A percentile compares a stretch with the other conserved stretches of the same genome.
Conservation (phyloP, 2,797 vertebrate genomes). For the Crax fasciolata region DNA sequence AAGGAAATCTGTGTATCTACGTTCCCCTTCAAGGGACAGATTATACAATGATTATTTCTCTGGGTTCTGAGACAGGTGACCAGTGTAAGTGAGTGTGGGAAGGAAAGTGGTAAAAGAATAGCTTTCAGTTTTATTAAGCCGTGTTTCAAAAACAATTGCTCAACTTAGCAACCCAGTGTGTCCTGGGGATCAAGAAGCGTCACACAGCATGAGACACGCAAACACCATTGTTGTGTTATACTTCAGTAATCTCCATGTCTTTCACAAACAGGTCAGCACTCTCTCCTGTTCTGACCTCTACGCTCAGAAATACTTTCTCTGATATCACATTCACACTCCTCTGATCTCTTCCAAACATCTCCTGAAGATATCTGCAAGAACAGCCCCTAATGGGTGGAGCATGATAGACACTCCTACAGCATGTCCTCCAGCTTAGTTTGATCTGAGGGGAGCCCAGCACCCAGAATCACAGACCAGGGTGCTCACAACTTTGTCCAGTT, state of each 20-base stretch:
- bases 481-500: not conserved
- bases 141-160: constrained; percentile 37
- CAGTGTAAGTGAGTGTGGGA: not conserved
- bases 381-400: accelerated
- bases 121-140: not conserved
- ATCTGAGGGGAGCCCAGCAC: not conserved
- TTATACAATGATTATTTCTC: not conserved
- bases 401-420: not conserved
- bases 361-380: not conserved
- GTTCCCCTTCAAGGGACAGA: not conserved
- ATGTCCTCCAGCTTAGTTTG: not conserved
- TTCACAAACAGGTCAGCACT: not conserved
- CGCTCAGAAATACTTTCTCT: not conserved
- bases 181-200: not conserved
- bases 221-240: not conserved
- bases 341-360: not conserved
- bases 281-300: not conserved
- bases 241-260: not conserved
- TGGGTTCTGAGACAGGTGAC: not conserved
- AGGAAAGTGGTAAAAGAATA: constrained; percentile 8
- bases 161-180: constrained; percentile 52
- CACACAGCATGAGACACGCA: not conserved
- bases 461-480: not conserved
- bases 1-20: not conserved
- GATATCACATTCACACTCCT: not conserved